Percentiles rank a stretch among this genome's conserved stretches.
These are phyloP conservation scores for Cerastis rubricosa DNA, from an alignment of 2,888 invertebrate species.

Conservation along the genomic window DNA sequence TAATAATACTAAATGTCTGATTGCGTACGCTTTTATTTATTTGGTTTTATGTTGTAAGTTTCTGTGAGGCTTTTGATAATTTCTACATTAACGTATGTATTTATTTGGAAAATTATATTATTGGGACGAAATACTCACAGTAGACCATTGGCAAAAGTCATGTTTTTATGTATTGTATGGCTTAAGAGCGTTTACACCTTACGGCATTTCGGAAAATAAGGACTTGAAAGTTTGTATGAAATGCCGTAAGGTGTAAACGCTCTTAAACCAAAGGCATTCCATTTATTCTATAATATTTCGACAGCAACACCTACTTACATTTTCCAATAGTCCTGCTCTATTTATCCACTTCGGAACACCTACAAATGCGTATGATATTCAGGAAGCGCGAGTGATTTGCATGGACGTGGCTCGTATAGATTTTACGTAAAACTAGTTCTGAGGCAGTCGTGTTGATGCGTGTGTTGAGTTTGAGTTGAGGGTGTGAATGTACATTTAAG, in stretches of 20 bases:
- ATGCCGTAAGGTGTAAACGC: too few species aligned
- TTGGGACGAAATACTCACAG: background rate
- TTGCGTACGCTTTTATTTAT: background rate
- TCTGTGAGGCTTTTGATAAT: background rate
- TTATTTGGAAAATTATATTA: background rate
- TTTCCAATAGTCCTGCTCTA: conserved; percentile 10
- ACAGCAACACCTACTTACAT: background rate
- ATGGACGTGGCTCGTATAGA: conserved; percentile 50
- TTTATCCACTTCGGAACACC: conserved; percentile 20
- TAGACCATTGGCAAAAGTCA: background rate
- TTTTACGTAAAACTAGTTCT: conserved; percentile 26
- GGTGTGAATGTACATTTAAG: background rate
- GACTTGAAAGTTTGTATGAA: too few species aligned
- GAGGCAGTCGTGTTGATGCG: conserved; percentile 17
- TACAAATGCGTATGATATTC: conserved; percentile 51
- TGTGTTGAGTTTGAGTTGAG: background rate
- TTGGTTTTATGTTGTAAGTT: background rate
- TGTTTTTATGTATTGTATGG: too few species aligned
- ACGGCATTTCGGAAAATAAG: too few species aligned
- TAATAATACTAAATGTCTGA: background rate
- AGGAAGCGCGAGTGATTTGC: conserved; percentile 42
- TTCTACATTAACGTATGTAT: background rate
- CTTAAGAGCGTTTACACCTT: too few species aligned
- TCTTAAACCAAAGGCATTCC: background rate
- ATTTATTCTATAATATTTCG: background rate